Conservation (phyloP, 2,113 vertebrate genomes). For the Cheirogaleus medius region DNA sequence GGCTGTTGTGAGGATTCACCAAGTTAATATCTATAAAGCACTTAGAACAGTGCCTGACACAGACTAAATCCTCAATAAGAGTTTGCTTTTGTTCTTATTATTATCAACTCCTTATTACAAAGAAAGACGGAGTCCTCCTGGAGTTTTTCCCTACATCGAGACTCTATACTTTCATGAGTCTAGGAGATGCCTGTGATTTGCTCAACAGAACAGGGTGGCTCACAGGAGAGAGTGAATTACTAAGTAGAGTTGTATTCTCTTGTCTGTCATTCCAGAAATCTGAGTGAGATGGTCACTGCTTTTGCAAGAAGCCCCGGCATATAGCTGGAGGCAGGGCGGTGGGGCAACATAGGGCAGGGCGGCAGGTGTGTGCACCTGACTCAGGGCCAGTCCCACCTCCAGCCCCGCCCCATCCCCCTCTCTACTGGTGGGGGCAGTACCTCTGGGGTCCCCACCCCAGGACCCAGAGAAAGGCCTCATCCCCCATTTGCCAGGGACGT, state of each 20-base stretch:
- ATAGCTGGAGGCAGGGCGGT: background rate
- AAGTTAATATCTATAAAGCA: too few relatives aligned
- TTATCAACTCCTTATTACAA: background rate
- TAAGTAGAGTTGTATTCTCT: background rate
- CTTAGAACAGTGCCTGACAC: background rate
- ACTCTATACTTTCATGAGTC: rapidly evolving
- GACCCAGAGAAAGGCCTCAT: conserved; percentile 37
- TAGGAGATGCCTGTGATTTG: background rate
- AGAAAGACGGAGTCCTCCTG: background rate
- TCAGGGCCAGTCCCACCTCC: background rate
- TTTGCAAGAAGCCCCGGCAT: background rate
- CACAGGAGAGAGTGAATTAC: background rate
- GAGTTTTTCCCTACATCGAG: background rate
- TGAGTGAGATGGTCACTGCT: background rate
- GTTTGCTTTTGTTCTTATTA: background rate
- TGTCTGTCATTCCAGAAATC: background rate
- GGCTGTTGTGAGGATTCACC: rapidly evolving
- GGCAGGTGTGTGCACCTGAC: conserved; percentile 62
- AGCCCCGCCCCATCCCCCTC: rapidly evolving
- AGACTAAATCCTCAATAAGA: rapidly evolving
- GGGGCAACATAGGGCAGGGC: rapidly evolving
- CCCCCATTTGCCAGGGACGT: conserved; percentile 66
- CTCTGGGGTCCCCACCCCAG: conserved; percentile 16
- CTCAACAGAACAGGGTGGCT: background rate
- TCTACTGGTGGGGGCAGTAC: background rate